Conservation (phyloP, 1,140 invertebrate genomes). For the Bombus polaris region DNA sequence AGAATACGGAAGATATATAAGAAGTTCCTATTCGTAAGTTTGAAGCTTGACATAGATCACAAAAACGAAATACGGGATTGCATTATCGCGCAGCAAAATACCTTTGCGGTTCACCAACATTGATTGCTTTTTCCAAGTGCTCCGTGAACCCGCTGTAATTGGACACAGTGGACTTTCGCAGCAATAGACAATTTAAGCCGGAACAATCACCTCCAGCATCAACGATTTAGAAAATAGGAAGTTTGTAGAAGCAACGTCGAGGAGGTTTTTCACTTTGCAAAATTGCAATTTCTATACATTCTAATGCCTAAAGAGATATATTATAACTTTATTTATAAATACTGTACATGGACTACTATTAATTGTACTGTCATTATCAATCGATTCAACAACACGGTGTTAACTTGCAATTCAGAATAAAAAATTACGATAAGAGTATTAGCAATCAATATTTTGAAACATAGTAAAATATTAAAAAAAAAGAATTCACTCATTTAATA, state of each 20-base stretch:
- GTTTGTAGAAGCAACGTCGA: neutral
- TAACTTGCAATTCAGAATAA: too few species aligned
- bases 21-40: neutral
- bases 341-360: too few species aligned
- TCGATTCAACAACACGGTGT: too few species aligned
- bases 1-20: neutral
- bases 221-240: neutral
- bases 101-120: neutral
- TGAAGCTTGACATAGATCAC: neutral
- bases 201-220: neutral
- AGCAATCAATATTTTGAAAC: too few species aligned
- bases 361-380: too few species aligned
- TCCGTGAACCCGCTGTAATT: neutral
- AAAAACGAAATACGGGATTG: neutral
- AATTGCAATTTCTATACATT: neutral
- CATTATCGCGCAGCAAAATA: neutral
- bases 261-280: neutral
- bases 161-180: neutral
- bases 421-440: too few species aligned
- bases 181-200: neutral
- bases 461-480: too few species aligned
- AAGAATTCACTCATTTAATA: too few species aligned
- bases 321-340: too few species aligned
- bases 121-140: slow-evolving; percentile 1
- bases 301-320: too few species aligned